A percentile compares a stretch with the other conserved stretches of the same genome.
Conservation (phyloP, 2,113 vertebrate genomes). For the Gobio gobio region DNA sequence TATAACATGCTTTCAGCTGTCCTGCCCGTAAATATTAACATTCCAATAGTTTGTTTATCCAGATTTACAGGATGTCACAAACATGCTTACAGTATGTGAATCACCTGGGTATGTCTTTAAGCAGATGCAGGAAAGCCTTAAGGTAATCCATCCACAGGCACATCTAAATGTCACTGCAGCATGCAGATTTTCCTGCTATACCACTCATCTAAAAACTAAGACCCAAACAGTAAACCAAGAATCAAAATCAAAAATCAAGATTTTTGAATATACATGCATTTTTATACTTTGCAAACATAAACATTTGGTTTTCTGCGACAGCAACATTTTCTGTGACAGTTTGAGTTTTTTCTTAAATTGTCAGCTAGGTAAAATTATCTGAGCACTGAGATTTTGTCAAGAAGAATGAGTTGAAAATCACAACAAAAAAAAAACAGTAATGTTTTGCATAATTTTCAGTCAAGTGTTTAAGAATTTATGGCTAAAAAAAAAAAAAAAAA, state of each 20-base stretch:
- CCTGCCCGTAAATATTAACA: neutral
- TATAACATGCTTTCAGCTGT: neutral
- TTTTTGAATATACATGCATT: neutral
- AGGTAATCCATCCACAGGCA: neutral
- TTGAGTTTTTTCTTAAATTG: too few relatives aligned
- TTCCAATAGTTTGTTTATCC: neutral
- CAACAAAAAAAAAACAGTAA: too few relatives aligned
- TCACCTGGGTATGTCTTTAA: neutral
- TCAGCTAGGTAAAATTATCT: too few relatives aligned
- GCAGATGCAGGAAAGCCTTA: neutral
- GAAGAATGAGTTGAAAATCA: neutral
- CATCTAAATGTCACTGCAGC: neutral
- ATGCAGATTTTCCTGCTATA: neutral
- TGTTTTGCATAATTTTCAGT: too few relatives aligned
- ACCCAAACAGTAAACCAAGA: neutral
- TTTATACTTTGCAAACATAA: neutral
- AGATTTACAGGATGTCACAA: conserved; percentile 18
- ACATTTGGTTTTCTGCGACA: neutral
- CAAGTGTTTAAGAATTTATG: too few relatives aligned
- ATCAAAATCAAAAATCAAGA: neutral
- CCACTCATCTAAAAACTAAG: neutral
- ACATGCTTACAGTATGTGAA: neutral
- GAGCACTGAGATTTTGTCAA: too few relatives aligned
- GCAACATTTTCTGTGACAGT: too few relatives aligned
- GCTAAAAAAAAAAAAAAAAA: too few relatives aligned